Evolutionary conservation across 2,888 invertebrate species (phyloP).

Genomic region (Pachydiplax longipennis): DNA sequence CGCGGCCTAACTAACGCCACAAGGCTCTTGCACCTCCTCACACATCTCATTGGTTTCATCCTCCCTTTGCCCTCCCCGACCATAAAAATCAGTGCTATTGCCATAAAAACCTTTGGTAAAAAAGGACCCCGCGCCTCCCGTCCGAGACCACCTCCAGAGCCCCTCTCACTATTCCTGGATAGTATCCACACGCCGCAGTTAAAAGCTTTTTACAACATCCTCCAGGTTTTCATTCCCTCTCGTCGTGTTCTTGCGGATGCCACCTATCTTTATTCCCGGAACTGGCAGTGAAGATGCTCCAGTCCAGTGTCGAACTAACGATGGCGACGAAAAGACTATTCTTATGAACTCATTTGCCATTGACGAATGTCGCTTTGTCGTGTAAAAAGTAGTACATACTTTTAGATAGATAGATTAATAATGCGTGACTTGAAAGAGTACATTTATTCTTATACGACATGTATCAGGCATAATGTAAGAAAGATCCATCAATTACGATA

Average conservation of each 20-base stretch:
- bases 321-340: no score
- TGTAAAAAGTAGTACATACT: no score
- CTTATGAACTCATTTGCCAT: no score
- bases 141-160: constrained; percentile 21
- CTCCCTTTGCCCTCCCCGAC: background rate
- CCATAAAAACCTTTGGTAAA: constrained; percentile 33
- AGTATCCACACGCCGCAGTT: constrained; percentile 25
- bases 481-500: no score
- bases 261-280: no score
- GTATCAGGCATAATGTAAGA: no score
- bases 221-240: background rate
- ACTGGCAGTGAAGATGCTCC: no score
- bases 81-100: constrained; percentile 42
- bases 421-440: no score
- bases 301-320: no score
- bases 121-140: background rate
- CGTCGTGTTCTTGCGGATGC: background rate
- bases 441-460: no score
- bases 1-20: constrained; percentile 5
- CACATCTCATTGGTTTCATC: background rate
- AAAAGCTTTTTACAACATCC: constrained; percentile 44
- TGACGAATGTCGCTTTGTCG: no score
- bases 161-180: constrained; percentile 41
- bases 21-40: background rate
- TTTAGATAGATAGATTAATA: no score